Base-by-base conservation (phyloP, 2,113 vertebrate species). In the Neotragus moschatus region DNA sequence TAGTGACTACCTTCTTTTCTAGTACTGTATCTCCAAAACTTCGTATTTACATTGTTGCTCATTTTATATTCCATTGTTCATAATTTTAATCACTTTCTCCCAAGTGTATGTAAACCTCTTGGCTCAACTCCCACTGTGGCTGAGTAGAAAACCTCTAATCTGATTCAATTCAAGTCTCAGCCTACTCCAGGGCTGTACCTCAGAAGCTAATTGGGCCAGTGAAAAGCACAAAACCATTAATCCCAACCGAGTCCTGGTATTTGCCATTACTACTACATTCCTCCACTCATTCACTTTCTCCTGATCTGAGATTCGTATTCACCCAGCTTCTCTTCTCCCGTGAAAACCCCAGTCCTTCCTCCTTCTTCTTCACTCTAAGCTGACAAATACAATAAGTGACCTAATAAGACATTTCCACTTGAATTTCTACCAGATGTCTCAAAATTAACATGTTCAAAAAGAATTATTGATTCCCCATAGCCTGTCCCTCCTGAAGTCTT, bases 1-100 rank as follows among this genome's bases (percentile, higher is more conserved):
- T 33, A 96, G 28, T 58, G 70, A 6, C 23, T 87, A 13, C 39
- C 19, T 49, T 86, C 88, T 91, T 81, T 70, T 73, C 53, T 82
- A 17, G 13, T 43, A 14, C 36, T 75, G 2, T 96, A 51, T 66
- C 30, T 84, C 5, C 39, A 60, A 90, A 87, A 53, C 13, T 58
- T 82, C 21, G 21, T 30, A 12, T 79, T 80, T 87, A 58, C 79
- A 51, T 94, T 79, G 28, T 51, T 92, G 17, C 28, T 30, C 73
- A 94, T 73, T 45, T 79, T 94, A 61, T 94, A 49, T 95, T 95
- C 25, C 21, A 60, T 17, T 91, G 26, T 82, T 17, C 73, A 30
- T 96, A 81, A 77, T 86, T 96, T 93, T 84, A 96, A 43, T 77
- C 23, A 94, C 7, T 79, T 19, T 93, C 85, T 81, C 58, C 30